Evolutionary conservation across 1,140 invertebrate species (phyloP).

Genomic region (Charaxes varanes): DNA sequence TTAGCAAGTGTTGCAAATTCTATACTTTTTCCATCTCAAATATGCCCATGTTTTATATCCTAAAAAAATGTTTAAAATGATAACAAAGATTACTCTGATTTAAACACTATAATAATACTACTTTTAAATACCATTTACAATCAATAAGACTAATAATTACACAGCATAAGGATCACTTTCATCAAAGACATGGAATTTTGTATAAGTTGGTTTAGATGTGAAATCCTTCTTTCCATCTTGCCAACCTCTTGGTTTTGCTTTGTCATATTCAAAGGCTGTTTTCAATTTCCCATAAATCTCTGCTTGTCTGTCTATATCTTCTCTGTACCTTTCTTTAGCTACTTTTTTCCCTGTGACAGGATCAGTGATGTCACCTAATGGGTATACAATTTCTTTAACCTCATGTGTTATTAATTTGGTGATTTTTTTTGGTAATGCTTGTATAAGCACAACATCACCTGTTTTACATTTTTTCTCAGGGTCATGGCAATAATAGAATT

Average conservation of each 20-base stretch:
- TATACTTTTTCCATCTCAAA: too few species aligned
- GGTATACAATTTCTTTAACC: slow-evolving; percentile 86
- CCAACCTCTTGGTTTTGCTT: slow-evolving; percentile 85
- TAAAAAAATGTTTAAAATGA: neutral
- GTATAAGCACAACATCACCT: slow-evolving; percentile 87
- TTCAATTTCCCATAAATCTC: slow-evolving; percentile 82
- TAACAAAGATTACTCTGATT: neutral
- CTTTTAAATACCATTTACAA: slow-evolving; percentile 28
- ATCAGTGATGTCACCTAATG: slow-evolving; percentile 87
- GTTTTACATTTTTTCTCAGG: slow-evolving; percentile 84
- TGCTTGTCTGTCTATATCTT: slow-evolving; percentile 80
- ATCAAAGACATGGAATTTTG: slow-evolving; percentile 84
- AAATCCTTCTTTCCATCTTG: slow-evolving; percentile 88
- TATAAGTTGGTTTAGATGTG: slow-evolving; percentile 82
- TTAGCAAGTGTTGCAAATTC: too few species aligned
- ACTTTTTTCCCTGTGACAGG: slow-evolving; percentile 89
- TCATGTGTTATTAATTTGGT: slow-evolving; percentile 86
- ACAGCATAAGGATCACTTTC: slow-evolving; percentile 81
- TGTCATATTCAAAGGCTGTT: slow-evolving; percentile 83
- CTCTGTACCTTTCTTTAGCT: slow-evolving; percentile 81
- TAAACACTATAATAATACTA: neutral
- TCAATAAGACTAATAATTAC: slow-evolving; percentile 24
- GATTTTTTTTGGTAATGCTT: slow-evolving; percentile 81
- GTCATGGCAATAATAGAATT: slow-evolving; percentile 84
- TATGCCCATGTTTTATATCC: too few species aligned